phyloP scores from a whole-genome alignment of 1,140 invertebrate genomes.

The Lepidurus apus region DNA sequence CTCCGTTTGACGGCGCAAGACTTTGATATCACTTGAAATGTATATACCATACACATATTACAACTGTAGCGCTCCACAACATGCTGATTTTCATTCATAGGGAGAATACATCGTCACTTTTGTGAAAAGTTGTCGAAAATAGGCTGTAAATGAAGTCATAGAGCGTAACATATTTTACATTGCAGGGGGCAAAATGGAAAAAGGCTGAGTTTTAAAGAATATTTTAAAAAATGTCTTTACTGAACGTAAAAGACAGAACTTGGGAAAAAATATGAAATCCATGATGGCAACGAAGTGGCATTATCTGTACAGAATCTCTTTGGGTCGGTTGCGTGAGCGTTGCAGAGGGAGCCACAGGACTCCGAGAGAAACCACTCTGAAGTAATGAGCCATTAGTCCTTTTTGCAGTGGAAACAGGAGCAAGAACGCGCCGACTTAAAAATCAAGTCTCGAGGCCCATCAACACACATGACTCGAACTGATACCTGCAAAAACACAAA shows the following conservation, averaged over 20 bases:
- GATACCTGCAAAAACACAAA: conserved; percentile 53
- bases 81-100: conserved; percentile 5
- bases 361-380: not conserved
- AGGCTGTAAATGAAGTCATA: not conserved
- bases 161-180: not conserved
- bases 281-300: not conserved
- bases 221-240: not conserved
- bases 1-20: not conserved
- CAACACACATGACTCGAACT: conserved; percentile 65
- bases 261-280: not conserved
- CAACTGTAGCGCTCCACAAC: not conserved
- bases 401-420: conserved; percentile 77
- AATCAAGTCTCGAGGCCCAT: conserved; percentile 64
- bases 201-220: not conserved
- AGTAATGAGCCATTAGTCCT: conserved; percentile 53
- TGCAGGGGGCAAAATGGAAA: not conserved
- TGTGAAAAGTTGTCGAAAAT: not conserved
- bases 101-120: not conserved
- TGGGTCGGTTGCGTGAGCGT: not conserved
- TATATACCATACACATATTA: not conserved
- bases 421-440: conserved; percentile 80
- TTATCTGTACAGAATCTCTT: conserved; percentile 9
- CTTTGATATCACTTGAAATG: not conserved
- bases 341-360: not conserved
- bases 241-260: not conserved